A percentile compares a stretch with the other conserved stretches of the same genome.
Evolutionary conservation across 2,888 invertebrate genomes (phyloP).

Genomic region (Scrobipalpa atriplicella): DNA sequence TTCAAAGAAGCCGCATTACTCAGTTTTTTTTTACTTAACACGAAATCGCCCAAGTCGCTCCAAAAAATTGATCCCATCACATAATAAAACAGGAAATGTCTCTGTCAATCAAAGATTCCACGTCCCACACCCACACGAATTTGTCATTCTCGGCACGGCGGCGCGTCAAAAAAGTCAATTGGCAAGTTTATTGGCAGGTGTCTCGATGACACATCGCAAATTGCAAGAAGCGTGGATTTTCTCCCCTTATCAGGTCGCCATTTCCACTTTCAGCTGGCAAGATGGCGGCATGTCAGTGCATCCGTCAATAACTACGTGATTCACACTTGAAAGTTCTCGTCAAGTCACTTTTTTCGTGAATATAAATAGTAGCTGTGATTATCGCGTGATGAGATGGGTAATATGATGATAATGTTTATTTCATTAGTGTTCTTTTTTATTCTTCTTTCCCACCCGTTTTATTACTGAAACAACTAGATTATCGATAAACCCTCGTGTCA

Average conservation of each 20-base stretch:
- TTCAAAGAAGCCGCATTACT: too few species aligned
- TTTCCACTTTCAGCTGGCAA: constrained; percentile 19
- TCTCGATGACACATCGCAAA: constrained; percentile 19
- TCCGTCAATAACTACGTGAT: constrained; percentile 23
- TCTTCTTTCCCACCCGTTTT: too few species aligned
- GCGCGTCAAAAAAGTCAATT: constrained; percentile 20
- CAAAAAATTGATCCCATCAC: background rate
- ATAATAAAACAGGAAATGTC: constrained; percentile 9
- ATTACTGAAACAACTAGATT: too few species aligned
- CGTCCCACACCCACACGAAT: constrained; percentile 7
- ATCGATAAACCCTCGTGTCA: too few species aligned
- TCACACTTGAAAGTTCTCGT: constrained; percentile 20
- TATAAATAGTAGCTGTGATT: background rate
- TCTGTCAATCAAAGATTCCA: background rate
- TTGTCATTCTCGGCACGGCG: constrained; percentile 4
- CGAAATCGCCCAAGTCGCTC: background rate
- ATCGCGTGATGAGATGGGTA: too few species aligned
- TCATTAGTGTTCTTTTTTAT: too few species aligned
- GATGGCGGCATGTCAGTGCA: constrained; percentile 13
- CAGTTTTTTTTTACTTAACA: too few species aligned
- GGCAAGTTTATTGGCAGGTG: constrained; percentile 5
- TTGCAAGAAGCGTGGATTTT: constrained; percentile 13
- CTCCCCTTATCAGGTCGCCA: constrained; percentile 4
- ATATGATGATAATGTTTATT: too few species aligned
- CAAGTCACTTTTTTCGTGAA: background rate